Base-by-base conservation (phyloP, 2,113 vertebrate species). In the Syngnathus floridae region DNA sequence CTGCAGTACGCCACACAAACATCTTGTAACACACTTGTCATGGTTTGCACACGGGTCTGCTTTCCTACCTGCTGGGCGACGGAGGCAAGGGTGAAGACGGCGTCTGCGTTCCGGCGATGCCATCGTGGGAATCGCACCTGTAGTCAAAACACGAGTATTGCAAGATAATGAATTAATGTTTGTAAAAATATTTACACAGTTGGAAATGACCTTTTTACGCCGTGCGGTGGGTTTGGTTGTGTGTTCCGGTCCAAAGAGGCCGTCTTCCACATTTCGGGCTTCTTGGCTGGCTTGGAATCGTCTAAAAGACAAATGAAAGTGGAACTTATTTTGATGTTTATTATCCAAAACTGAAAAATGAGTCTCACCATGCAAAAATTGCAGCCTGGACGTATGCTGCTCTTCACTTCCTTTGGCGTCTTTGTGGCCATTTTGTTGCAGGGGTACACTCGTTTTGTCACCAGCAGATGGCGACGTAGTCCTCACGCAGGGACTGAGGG, bases 11-110 rank as follows among this genome's bases (percentile, higher is more conserved):
- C 7, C 69, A 80, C 66, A 56, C 83, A 86, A 45, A 45, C 1
- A 1, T 1, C 13, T 46, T 16, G 1, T 14, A 46, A 46, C 13
- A 4, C 13, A 51, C 9, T 19, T 49, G 11, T 54, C 41, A 19
- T 61, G 38, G 52, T 52, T 60, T 62, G 35, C 40, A n/a, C n/a
- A 51, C 1, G 19, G 2, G 14, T 40, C 4, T 40, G 48, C 60
- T 38, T 45, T 38, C 21, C 13, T 61, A 95, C 95, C 95, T 95
- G 94, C 89, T 95, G 73, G 93, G 91, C 69, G 95, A 95, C 26
- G 93, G 91, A 83, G 89, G 91, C 5, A 87, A 93, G 61, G 92
- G 90, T 7, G 84, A 75, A 0, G 86, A 67, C 21, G 17, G n/a
- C 52, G 78, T 80, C 81, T 82, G 89, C 62, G 87, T 86, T 41